Percentiles rank a stretch among this genome's conserved stretches.
phyloP scores from a whole-genome alignment of 2,113 vertebrate species.

The Silurus meridionalis region DNA sequence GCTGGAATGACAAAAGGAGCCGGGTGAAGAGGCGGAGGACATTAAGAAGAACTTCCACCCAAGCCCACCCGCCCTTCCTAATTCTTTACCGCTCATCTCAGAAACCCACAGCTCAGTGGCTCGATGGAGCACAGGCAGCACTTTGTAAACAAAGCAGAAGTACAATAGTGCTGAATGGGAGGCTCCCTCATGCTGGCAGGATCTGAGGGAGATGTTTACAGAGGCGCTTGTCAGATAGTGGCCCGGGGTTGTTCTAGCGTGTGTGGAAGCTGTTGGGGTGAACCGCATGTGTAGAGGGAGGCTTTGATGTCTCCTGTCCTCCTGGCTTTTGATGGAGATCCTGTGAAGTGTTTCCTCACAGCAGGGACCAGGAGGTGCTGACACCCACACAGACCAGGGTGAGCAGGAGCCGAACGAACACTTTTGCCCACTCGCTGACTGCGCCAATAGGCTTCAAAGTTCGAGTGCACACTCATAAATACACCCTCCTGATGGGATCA shows the following conservation, averaged over 20 bases:
- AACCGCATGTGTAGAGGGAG: slow-evolving; percentile 19
- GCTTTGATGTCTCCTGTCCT: slow-evolving; percentile 49
- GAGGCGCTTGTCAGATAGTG: slow-evolving; percentile 72
- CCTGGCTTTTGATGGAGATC: slow-evolving; percentile 64
- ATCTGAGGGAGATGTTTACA: slow-evolving; percentile 71
- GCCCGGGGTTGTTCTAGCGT: slow-evolving; percentile 68
- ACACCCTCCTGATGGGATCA: slow-evolving; percentile 14
- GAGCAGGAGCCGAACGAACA: neutral
- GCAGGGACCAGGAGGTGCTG: slow-evolving; percentile 61
- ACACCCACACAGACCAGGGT: slow-evolving; percentile 58
- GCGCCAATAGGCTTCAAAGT: slow-evolving; percentile 17
- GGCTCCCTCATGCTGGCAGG: slow-evolving; percentile 68
- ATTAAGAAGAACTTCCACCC: slow-evolving; percentile 14
- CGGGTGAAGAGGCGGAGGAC: slow-evolving; percentile 29
- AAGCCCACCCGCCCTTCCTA: slow-evolving; percentile 19
- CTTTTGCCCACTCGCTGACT: slow-evolving; percentile 21
- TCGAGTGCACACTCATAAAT: slow-evolving; percentile 26
- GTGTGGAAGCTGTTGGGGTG: slow-evolving; percentile 68
- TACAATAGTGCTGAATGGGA: slow-evolving; percentile 63
- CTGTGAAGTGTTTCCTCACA: slow-evolving; percentile 68
- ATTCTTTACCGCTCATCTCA: slow-evolving; percentile 29
- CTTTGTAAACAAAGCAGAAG: slow-evolving; percentile 70
- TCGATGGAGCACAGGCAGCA: slow-evolving; percentile 51
- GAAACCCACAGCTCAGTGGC: slow-evolving; percentile 26
- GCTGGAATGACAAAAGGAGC: slow-evolving; percentile 45